These are phyloP conservation scores for Palythoa heliodiscus DNA, from an alignment of 92 coral and sea anemone species.

Conservation along the genomic window DNA sequence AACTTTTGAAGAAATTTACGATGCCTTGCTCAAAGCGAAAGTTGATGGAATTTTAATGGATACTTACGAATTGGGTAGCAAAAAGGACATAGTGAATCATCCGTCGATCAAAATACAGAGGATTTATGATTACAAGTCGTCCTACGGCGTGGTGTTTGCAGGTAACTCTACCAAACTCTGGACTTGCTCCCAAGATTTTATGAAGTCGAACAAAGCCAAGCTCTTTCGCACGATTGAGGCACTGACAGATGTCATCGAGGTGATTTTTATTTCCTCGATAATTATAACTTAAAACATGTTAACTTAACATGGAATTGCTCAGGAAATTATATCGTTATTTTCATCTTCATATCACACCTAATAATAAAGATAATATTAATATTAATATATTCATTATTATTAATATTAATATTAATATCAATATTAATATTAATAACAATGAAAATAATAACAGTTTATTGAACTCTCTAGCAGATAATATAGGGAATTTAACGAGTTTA, in stretches of 20 bases:
- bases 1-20: slow-evolving; percentile 61
- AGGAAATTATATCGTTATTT: no score
- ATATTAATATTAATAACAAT: no score
- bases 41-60: slow-evolving; percentile 81
- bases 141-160: slow-evolving; percentile 81
- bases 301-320: not conserved
- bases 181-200: slow-evolving; percentile 70
- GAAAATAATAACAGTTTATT: no score
- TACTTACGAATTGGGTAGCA: slow-evolving; percentile 77
- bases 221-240: slow-evolving; percentile 63
- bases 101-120: slow-evolving; percentile 61
- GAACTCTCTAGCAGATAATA: no score
- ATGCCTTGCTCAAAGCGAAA: slow-evolving; percentile 54
- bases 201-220: slow-evolving; percentile 55
- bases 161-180: slow-evolving; percentile 69
- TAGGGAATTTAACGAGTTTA: no score
- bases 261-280: not conserved
- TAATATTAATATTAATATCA: no score
- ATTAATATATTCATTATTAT: no score
- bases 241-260: slow-evolving; percentile 61
- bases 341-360: no score
- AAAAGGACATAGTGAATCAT: slow-evolving; percentile 49
- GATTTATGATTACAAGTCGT: slow-evolving; percentile 67
- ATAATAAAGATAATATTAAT: no score
- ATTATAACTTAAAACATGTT: not conserved